Conservation (phyloP, 2,113 vertebrate species). For the Picathartes gymnocephalus region DNA sequence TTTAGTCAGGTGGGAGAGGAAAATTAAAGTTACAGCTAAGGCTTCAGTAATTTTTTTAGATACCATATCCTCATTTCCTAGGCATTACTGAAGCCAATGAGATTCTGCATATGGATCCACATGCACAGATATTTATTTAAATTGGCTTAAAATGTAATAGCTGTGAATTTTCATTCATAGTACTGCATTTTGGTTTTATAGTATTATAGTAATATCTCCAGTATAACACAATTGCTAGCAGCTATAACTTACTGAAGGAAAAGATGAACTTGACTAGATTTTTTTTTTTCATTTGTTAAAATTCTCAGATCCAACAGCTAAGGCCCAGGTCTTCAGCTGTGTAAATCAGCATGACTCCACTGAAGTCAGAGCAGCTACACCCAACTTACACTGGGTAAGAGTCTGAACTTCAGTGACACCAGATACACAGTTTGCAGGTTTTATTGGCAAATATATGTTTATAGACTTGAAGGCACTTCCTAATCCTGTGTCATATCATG, state of each 20-base stretch:
- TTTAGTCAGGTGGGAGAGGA: neutral
- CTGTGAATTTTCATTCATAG: conserved; percentile 7
- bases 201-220: neutral
- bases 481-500: conserved; percentile 24
- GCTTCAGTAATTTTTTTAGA: neutral
- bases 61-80: neutral
- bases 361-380: neutral
- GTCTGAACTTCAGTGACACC: neutral
- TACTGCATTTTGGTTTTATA: neutral
- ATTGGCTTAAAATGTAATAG: neutral
- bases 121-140: neutral
- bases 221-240: conserved; percentile 12
- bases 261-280: neutral
- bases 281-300: neutral
- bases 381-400: neutral
- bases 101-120: neutral
- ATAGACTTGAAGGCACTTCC: conserved; percentile 16
- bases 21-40: neutral
- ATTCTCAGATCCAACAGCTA: neutral
- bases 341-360: neutral
- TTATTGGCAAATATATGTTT: conserved; percentile 5
- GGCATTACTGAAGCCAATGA: neutral
- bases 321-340: neutral
- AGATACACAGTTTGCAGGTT: neutral
- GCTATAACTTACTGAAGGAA: neutral